Conservation (phyloP, 2,113 vertebrate genomes). For the Trogon surrucura region DNA sequence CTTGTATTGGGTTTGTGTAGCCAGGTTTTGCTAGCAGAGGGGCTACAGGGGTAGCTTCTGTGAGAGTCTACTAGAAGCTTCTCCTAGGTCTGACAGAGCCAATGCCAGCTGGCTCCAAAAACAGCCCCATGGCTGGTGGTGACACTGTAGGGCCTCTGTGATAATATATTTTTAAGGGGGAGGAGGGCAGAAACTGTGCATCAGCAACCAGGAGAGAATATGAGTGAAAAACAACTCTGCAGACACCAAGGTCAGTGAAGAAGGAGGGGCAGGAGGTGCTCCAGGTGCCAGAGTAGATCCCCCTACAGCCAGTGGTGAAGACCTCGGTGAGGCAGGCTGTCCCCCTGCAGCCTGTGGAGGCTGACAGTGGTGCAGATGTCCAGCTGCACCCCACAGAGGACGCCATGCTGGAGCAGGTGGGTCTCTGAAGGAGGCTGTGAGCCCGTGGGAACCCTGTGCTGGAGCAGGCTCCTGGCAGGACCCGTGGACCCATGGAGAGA, state of each 20-base stretch:
- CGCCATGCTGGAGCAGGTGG: not conserved
- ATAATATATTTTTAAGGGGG: not conserved
- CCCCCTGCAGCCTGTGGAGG: not conserved
- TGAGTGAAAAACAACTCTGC: not conserved
- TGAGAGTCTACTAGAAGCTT: not conserved
- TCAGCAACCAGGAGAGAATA: not conserved
- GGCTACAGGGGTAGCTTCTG: not conserved
- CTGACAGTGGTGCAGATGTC: not conserved
- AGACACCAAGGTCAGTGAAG: no score
- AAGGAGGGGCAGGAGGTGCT: no score
- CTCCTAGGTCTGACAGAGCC: not conserved
- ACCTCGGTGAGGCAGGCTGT: not conserved
- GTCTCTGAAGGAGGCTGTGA: not conserved
- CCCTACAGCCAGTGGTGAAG: not conserved
- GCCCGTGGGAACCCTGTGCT: no score
- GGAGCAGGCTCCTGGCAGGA: not conserved
- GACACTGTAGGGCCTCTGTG: not conserved
- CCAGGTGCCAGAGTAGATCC: no score
- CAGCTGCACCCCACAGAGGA: not conserved
- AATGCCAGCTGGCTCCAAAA: not conserved
- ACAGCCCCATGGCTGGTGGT: rapidly evolving
- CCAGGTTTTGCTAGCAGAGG: not conserved
- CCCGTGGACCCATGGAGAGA: not conserved
- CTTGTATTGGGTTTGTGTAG: not conserved
- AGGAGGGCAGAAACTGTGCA: not conserved